Base-by-base conservation (phyloP, 2,113 vertebrate genomes). In the Thryonomys swinderianus region DNA sequence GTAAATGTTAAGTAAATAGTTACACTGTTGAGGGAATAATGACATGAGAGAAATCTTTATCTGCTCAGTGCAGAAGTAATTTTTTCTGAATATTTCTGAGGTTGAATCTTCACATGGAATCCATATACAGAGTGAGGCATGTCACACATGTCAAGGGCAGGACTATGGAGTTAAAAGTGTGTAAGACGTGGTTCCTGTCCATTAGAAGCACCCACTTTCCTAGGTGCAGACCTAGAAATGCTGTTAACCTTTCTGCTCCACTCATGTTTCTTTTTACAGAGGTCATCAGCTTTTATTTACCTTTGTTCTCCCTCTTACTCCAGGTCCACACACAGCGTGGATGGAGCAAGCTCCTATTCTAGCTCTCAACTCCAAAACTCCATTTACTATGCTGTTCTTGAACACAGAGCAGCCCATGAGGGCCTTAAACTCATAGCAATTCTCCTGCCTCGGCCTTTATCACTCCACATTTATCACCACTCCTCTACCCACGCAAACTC, bases 131-230 rank as follows among this genome's bases (percentile, higher is more conserved):
- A 48, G 5, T 74, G 25, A 74, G 71, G 27, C 13, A 27, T 45
- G 23, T 45, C 40, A 14, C 16, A 42, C 71, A 30, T 0, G 3
- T 59, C 82, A n/a, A 71, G 53, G 51, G 18, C 0, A 16, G 69
- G 11, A 20, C 71, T 8, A 11, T 12, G 64, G 61, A 45, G 23
- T 14, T 16, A 11, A 51, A 25, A 67, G 51, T 25, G 40, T 5
- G 0, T 3, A 40, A 69, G 55, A 30, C 0, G 1, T 1, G 27
- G 55, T 51, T 5, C 45, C 51, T 18, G 25, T 42, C 16, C 2
- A 55, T 34, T 27, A 64, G 67, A 45, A 92, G 61, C 32, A 32
- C 40, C 88, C 20, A 51, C 57, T 16, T 14, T 25, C n/a, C 13
- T 14, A 82, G 10, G 5, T 7, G 18, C 4, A 64, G 66, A 80